A percentile compares a stretch with the other conserved stretches of the same genome.
Conservation (phyloP, 1,140 invertebrate species). For the Choristoneura fumiferana region DNA sequence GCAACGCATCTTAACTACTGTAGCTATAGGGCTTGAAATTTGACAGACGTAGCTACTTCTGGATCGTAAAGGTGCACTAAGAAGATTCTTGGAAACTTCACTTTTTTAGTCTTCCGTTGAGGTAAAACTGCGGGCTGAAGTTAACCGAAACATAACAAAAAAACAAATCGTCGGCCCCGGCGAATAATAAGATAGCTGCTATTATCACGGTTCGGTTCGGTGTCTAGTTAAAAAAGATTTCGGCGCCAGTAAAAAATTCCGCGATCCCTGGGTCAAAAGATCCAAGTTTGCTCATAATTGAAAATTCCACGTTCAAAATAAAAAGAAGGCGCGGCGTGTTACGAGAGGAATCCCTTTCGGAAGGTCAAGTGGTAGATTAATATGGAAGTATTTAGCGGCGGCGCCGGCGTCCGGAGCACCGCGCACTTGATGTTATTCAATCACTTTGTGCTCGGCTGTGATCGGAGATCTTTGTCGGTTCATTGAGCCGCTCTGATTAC, state of each 20-base stretch:
- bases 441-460: background rate
- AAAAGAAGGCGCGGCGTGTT: slow-evolving; percentile 4
- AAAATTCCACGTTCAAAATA: slow-evolving; percentile 7
- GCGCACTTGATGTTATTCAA: background rate
- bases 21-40: no score
- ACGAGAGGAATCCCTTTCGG: slow-evolving; percentile 7
- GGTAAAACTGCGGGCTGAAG: no score
- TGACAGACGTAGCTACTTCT: no score
- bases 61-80: no score
- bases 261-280: background rate
- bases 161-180: no score
- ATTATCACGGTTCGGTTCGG: no score
- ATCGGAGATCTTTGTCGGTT: background rate
- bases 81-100: no score
- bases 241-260: background rate
- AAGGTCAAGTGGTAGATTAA: slow-evolving; percentile 8
- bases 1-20: no score
- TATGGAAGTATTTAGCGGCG: background rate
- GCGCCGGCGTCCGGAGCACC: background rate
- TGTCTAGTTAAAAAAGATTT: slow-evolving; percentile 4
- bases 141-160: no score
- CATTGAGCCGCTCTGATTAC: background rate
- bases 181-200: no score
- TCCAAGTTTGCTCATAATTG: slow-evolving; percentile 15
- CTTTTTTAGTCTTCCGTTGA: no score